Conservation (phyloP, 2,888 invertebrate species). For the Pediacus dermestoides region DNA sequence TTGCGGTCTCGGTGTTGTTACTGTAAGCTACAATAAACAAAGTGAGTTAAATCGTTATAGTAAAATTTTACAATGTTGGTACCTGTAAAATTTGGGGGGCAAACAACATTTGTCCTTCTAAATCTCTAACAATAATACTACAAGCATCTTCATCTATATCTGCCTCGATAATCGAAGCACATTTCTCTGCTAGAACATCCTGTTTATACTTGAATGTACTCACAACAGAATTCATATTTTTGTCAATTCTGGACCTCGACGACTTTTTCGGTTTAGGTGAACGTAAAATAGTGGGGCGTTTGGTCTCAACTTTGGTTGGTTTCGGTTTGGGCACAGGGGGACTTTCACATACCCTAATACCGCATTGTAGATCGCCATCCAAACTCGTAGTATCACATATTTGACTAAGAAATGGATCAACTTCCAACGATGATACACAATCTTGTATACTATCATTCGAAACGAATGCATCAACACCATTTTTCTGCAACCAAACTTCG, state of each 20-base stretch:
- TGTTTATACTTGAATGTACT: slow-evolving; percentile 4
- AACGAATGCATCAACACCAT: slow-evolving; percentile 7
- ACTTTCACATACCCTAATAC: slow-evolving; percentile 6
- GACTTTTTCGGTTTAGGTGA: too few relatives aligned
- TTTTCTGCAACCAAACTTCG: slow-evolving; percentile 6
- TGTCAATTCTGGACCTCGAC: background rate
- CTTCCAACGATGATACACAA: slow-evolving; percentile 2
- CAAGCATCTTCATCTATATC: slow-evolving; percentile 1
- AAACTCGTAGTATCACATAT: slow-evolving; percentile 5
- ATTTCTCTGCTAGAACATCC: slow-evolving; percentile 1
- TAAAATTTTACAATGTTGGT: background rate
- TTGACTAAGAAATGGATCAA: slow-evolving; percentile 6
- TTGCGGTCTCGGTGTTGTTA: background rate
- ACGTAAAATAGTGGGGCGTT: background rate
- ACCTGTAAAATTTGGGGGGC: slow-evolving; percentile 3
- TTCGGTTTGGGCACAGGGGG: background rate
- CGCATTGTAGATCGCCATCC: slow-evolving; percentile 1
- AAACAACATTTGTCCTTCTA: slow-evolving; percentile 1
- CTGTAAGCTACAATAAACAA: slow-evolving; percentile 1
- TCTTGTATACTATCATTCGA: slow-evolving; percentile 2
- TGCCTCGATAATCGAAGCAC: background rate
- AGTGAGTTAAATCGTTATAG: too few relatives aligned
- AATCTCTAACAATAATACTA: slow-evolving; percentile 1
- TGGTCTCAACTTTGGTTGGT: background rate
- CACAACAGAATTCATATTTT: slow-evolving; percentile 4